Percentiles rank a stretch among this genome's conserved stretches.
Evolutionary conservation across 2,888 invertebrate species (phyloP).

Genomic region (Prosopocoilus inquinatus): DNA sequence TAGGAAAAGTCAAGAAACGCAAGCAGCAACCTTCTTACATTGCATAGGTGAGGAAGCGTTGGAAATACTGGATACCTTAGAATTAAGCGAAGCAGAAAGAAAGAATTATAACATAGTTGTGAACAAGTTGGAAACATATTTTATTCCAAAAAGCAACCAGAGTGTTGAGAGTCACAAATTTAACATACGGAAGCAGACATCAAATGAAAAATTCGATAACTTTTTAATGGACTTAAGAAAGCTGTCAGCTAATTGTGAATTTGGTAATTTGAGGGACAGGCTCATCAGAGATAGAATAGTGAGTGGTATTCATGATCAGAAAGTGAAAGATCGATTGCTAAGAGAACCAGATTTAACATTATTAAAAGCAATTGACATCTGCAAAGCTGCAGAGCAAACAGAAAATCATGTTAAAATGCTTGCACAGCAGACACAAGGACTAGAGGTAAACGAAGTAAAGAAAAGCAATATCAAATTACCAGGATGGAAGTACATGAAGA

Average conservation of each 20-base stretch:
- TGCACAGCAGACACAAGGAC: no score
- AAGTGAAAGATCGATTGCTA: slow-evolving; percentile 14
- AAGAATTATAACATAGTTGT: slow-evolving; percentile 11
- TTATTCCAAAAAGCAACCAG: slow-evolving; percentile 10
- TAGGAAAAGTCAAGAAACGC: slow-evolving; percentile 8
- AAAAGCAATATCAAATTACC: no score
- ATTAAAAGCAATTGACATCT: slow-evolving; percentile 10
- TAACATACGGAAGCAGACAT: slow-evolving; percentile 9
- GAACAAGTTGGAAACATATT: slow-evolving; percentile 21
- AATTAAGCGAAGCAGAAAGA: slow-evolving; percentile 11
- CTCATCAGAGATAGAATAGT: slow-evolving; percentile 25
- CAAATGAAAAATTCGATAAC: slow-evolving; percentile 12
- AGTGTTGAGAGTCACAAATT: slow-evolving; percentile 19
- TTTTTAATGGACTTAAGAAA: slow-evolving; percentile 5
- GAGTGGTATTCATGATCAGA: slow-evolving; percentile 14
- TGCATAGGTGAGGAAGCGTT: slow-evolving; percentile 20
- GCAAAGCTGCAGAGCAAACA: slow-evolving; percentile 16
- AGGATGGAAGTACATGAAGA: no score
- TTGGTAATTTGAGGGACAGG: slow-evolving; percentile 18
- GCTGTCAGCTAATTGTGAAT: slow-evolving; percentile 21
- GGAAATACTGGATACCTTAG: slow-evolving; percentile 22
- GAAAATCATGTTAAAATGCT: slow-evolving; percentile 7
- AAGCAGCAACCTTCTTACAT: slow-evolving; percentile 22
- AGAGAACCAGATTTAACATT: slow-evolving; percentile 13
- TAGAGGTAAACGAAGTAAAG: no score